Percentiles rank a stretch among this genome's conserved stretches.
phyloP scores from a whole-genome alignment of 2,797 vertebrate species.

The Channa striata region DNA sequence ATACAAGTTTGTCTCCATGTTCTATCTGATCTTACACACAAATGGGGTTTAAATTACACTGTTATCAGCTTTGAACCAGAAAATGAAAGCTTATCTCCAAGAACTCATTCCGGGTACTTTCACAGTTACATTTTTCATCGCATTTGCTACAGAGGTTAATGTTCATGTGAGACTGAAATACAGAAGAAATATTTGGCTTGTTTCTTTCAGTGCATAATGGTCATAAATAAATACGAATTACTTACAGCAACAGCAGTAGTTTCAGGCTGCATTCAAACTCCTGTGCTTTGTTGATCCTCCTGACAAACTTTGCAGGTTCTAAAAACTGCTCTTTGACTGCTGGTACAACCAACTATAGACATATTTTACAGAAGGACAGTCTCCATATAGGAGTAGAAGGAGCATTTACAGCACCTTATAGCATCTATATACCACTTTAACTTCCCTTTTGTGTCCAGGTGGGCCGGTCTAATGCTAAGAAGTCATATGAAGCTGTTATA shows the following conservation, averaged over 20 bases:
- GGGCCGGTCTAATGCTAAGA: conserved; percentile 94
- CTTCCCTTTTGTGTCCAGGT: conserved; percentile 78
- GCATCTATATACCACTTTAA: neutral
- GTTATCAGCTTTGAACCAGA: conserved; percentile 60
- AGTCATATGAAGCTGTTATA: conserved; percentile 95
- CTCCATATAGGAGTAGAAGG: neutral
- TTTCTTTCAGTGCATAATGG: conserved; percentile 9
- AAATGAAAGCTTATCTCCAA: conserved; percentile 66
- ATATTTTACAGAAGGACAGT: no score
- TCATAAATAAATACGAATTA: conserved; percentile 7
- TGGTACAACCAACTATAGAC: no score
- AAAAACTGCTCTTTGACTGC: no score
- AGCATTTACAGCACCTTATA: conserved; percentile 13
- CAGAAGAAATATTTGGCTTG: conserved; percentile 13
- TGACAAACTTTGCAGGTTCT: no score
- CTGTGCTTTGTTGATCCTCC: no score
- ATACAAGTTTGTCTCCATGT: conserved; percentile 57
- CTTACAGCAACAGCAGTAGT: no score
- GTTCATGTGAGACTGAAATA: conserved; percentile 14
- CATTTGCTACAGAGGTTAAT: conserved; percentile 47
- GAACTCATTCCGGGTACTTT: conserved; percentile 51
- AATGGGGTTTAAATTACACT: conserved; percentile 66
- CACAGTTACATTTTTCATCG: conserved; percentile 58
- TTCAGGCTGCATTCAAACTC: no score
- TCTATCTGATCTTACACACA: conserved; percentile 60